These are phyloP conservation scores for Montipora sp. DNA, from an alignment of 64 coral and sea anemone species.

Conservation along the genomic window DNA sequence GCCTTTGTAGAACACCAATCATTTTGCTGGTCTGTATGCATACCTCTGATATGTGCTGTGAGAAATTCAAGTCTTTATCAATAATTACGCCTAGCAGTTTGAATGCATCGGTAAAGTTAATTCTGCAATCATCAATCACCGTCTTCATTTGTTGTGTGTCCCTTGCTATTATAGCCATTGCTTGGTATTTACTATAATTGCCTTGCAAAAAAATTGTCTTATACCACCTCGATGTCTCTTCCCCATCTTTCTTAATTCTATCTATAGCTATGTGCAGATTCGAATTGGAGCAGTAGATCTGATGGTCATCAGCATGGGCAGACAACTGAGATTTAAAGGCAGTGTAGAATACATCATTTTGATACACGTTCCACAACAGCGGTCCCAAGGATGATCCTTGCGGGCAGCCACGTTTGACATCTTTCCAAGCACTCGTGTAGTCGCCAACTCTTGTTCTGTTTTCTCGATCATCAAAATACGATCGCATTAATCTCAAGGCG, in stretches of 20 bases:
- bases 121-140: neutral
- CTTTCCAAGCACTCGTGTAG: constrained; percentile 36
- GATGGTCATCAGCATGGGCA: constrained; percentile 59
- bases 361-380: constrained; percentile 64
- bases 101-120: neutral
- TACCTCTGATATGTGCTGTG: neutral
- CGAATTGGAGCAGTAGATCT: constrained; percentile 31
- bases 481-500: constrained; percentile 41
- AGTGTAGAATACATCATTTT: constrained; percentile 61
- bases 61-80: constrained; percentile 22
- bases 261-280: constrained; percentile 35
- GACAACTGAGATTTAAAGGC: constrained; percentile 24
- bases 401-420: constrained; percentile 43
- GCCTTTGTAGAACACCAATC: neutral
- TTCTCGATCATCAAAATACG: constrained; percentile 58
- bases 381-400: constrained; percentile 54
- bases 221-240: constrained; percentile 49
- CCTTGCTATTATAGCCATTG: constrained; percentile 50
- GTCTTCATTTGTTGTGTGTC: constrained; percentile 10
- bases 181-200: constrained; percentile 65
- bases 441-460: constrained; percentile 53
- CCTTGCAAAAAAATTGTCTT: constrained; percentile 28
- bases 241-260: constrained; percentile 34
- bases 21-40: constrained; percentile 5
- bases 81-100: neutral